Evolutionary conservation across 2,888 invertebrate species (phyloP).

Genomic region (Cataglyphis cursor): DNA sequence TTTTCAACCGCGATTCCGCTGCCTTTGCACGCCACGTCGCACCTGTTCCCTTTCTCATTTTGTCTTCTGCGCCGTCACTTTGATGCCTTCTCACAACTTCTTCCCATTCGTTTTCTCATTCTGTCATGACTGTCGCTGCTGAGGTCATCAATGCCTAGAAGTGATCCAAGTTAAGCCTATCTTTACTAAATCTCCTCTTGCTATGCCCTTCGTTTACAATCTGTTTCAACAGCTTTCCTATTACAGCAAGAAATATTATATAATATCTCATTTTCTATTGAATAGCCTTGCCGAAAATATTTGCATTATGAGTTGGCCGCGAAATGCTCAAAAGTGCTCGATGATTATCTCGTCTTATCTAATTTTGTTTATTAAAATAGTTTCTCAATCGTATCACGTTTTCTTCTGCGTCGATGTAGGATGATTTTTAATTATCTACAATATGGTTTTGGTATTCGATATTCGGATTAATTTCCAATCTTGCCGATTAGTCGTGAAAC

Average conservation of each 20-base stretch:
- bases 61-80: slow-evolving; percentile 7
- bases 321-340: neutral
- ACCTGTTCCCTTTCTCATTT: neutral
- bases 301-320: neutral
- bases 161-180: slow-evolving; percentile 39
- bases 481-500: neutral
- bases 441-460: neutral
- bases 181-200: neutral
- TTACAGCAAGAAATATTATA: neutral
- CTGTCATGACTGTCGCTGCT: slow-evolving; percentile 32
- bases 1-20: slow-evolving; percentile 33
- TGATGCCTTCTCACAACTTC: neutral
- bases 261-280: neutral
- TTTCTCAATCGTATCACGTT: neutral
- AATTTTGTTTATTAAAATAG: slow-evolving; percentile 6
- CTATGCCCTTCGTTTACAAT: neutral
- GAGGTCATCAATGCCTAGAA: slow-evolving; percentile 55
- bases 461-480: neutral
- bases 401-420: neutral
- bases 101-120: slow-evolving; percentile 14
- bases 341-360: slow-evolving; percentile 13
- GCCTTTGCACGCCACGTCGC: neutral
- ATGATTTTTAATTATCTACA: neutral
- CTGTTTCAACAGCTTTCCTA: neutral
- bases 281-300: neutral